Conservation (phyloP, 2,888 invertebrate genomes). For the Eremobia ochroleuca region DNA sequence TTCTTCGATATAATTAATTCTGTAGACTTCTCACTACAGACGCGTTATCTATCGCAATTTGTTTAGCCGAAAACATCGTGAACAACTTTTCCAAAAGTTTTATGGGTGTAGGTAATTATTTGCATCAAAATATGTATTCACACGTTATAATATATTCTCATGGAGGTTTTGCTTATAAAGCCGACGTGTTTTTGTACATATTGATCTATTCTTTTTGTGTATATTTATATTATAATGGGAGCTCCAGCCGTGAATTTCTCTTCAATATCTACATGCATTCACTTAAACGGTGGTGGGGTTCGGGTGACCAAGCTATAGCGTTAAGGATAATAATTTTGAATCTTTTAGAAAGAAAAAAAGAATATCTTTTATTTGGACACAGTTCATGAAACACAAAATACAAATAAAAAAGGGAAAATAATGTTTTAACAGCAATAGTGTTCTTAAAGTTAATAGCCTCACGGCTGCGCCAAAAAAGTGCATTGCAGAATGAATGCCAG, state of each 20-base stretch:
- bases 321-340: not conserved
- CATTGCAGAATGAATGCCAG: not conserved
- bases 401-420: not conserved
- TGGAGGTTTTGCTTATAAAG: not conserved
- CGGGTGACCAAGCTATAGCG: conserved; percentile 57
- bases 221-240: conserved; percentile 58
- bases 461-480: not conserved
- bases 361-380: not conserved
- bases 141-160: conserved; percentile 38
- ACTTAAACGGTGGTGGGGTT: conserved; percentile 58
- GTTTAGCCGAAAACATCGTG: not conserved
- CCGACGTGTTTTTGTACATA: conserved; percentile 31
- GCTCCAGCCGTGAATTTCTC: conserved; percentile 63
- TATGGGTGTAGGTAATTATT: not conserved
- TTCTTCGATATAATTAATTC: not conserved
- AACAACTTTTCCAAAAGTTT: not conserved
- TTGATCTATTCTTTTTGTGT: conserved; percentile 52
- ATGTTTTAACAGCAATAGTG: not conserved
- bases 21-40: not conserved
- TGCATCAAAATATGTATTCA: conserved; percentile 14
- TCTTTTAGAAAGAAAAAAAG: not conserved
- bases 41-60: not conserved
- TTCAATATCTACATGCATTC: conserved; percentile 69
- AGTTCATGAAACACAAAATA: not conserved
- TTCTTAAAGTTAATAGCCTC: not conserved